Base-by-base conservation (phyloP, 2,113 vertebrate species). In the Corynorhinus townsendii region DNA sequence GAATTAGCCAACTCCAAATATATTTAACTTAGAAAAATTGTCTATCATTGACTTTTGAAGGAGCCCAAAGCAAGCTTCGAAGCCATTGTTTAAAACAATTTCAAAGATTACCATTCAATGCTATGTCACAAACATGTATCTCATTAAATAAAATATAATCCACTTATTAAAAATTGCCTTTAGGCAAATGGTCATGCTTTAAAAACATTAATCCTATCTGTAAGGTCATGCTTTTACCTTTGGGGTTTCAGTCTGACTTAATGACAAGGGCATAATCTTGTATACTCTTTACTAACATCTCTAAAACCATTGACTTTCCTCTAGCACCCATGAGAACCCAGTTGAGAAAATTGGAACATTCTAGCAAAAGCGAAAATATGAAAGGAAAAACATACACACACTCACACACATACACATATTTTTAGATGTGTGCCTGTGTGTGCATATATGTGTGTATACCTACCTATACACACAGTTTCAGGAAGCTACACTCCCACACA, bases 141-240 rank as follows among this genome's bases (percentile, higher is more conserved):
- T 95, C 93, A 97, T 96, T 98, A 97, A 97, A 94, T 95, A 97
- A 98, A 97, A 97, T 95, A 94, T 88, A 96, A 77, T 89, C 62
- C 88, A 91, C 93, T 95, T 97, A 96, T 97, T 96, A 87, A 97
- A 97, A 97, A 96, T 73, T 96, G 62, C 86, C 93, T 94, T 96
- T 98, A 97, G 98, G 95, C 84, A 97, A 98, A 97, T 96, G 97
- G 95, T 89, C 81, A 97, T 95, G 82, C 93, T 96, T 97, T 97
- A 93, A 97, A 72, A 81, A 98, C 96, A 96, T 96, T 97, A 97
- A 97, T 97, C 92, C 89, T 95, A 94, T 97, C 97, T 97, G 1
- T 52, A 93, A 5, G 97, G 95, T 96, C 95, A 86, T 86, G 93
- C 79, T 96, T 97, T 97, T 86, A 96, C 91, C 33, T 69, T 95